Evolutionary conservation across 2,888 invertebrate genomes (phyloP).

Genomic region (Entomobrya proxima): DNA sequence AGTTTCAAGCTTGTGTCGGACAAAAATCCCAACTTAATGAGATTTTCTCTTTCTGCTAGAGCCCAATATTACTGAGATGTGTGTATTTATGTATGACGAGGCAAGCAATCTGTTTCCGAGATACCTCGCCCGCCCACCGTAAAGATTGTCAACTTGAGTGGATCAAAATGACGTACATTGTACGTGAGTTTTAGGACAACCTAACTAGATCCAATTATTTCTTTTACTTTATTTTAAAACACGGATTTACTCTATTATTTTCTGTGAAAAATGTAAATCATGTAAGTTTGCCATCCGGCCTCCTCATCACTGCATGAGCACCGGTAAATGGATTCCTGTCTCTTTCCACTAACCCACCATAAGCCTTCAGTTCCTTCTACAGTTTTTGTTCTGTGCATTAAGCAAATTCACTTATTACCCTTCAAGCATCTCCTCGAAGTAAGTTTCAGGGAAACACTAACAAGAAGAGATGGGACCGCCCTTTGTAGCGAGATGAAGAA

Average conservation of each 20-base stretch:
- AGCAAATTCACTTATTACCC: background rate
- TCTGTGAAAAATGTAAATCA: slow-evolving; percentile 8
- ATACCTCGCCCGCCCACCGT: background rate
- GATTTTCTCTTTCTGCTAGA: background rate
- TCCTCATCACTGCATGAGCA: background rate
- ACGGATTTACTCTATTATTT: background rate
- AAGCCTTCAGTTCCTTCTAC: no score
- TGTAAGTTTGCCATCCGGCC: no score
- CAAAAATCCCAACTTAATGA: slow-evolving; percentile 42
- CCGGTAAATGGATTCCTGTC: background rate
- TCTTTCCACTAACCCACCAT: background rate
- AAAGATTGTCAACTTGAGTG: slow-evolving; percentile 29
- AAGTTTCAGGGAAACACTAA: slow-evolving; percentile 19
- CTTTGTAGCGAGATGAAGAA: slow-evolving; percentile 10
- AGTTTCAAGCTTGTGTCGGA: background rate
- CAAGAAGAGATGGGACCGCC: slow-evolving; percentile 10
- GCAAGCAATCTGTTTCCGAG: background rate
- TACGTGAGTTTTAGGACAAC: background rate
- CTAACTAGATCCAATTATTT: slow-evolving; percentile 13
- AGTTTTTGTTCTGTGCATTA: background rate
- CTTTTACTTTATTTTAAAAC: slow-evolving; percentile 12
- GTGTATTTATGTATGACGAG: background rate
- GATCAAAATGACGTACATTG: background rate
- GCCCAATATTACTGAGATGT: background rate
- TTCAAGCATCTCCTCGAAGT: background rate